Percentiles rank a stretch among this genome's conserved stretches.
Evolutionary conservation across 2,113 vertebrate genomes (phyloP).

Genomic region (Lepus timidus): DNA sequence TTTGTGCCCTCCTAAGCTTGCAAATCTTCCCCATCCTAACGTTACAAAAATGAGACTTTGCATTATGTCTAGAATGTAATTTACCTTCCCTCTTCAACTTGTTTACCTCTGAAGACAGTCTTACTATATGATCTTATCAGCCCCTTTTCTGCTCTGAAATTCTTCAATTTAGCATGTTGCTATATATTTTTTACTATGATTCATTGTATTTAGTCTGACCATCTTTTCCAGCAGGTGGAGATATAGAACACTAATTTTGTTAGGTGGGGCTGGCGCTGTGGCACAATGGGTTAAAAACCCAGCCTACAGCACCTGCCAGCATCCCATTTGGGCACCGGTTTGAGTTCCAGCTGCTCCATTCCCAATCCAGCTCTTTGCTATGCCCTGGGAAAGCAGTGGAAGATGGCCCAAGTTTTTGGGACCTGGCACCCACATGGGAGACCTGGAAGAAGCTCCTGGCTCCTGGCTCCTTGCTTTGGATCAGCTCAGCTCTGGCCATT

Average conservation of each 20-base stretch:
- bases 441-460: too few relatives aligned
- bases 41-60: background rate
- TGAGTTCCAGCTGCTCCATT: too few relatives aligned
- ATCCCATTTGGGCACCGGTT: too few relatives aligned
- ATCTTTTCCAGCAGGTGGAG: constrained; percentile 52
- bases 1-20: background rate
- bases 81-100: background rate
- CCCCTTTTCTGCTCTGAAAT: background rate
- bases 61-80: background rate
- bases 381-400: too few relatives aligned
- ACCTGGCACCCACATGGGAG: too few relatives aligned
- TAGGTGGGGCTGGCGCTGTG: too few relatives aligned
- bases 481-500: too few relatives aligned
- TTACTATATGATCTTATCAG: background rate
- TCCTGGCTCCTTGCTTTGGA: too few relatives aligned
- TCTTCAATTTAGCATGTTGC: background rate
- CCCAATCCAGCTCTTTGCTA: too few relatives aligned
- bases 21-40: background rate
- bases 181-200: background rate
- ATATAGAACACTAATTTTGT: constrained; percentile 1
- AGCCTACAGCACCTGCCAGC: too few relatives aligned
- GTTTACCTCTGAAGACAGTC: background rate
- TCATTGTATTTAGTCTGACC: background rate
- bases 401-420: too few relatives aligned
- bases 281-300: too few relatives aligned